Evolutionary conservation across 2,797 vertebrate genomes (phyloP).

Genomic region (Pseudomugil gertrudae): DNA sequence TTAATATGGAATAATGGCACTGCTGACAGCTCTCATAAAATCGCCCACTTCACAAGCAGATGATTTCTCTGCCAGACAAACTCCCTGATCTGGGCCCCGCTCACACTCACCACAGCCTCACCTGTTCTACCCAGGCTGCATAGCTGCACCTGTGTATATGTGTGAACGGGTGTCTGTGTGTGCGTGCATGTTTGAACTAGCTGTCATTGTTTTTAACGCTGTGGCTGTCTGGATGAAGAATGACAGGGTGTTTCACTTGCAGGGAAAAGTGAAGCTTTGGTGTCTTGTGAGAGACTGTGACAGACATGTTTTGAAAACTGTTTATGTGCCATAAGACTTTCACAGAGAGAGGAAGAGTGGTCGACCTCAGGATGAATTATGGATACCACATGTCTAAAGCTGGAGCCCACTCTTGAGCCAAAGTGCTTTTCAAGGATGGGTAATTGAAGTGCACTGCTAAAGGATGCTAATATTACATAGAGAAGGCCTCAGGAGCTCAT

Average conservation of each 20-base stretch:
- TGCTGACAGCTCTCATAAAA: constrained; percentile 77
- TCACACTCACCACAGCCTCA: constrained; percentile 60
- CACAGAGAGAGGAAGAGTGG: constrained; percentile 66
- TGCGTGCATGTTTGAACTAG: constrained; percentile 49
- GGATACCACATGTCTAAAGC: constrained; percentile 79
- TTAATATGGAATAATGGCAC: constrained; percentile 76
- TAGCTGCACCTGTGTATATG: constrained; percentile 50
- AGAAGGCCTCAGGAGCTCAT: constrained; percentile 62
- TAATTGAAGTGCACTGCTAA: constrained; percentile 73
- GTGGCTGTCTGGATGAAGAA: constrained; percentile 49
- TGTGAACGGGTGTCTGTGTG: constrained; percentile 1
- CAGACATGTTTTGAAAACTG: constrained; percentile 70
- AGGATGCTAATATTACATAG: constrained; percentile 70
- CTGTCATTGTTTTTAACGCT: constrained; percentile 71
- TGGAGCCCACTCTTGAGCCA: constrained; percentile 68
- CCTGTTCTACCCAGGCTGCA: constrained; percentile 67
- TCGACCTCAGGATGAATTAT: constrained; percentile 79
- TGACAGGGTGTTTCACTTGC: constrained; percentile 60
- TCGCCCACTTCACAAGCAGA: constrained; percentile 46
- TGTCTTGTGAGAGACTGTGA: constrained; percentile 56
- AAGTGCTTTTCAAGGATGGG: constrained; percentile 77
- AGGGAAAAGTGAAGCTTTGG: constrained; percentile 58
- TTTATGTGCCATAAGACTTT: constrained; percentile 75
- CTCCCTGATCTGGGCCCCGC: constrained; percentile 48
- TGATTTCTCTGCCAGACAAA: constrained; percentile 72